Percentiles rank a stretch among this genome's conserved stretches.
Evolutionary conservation across 2,113 vertebrate species (phyloP).

Genomic region (Syrmaticus mikado): DNA sequence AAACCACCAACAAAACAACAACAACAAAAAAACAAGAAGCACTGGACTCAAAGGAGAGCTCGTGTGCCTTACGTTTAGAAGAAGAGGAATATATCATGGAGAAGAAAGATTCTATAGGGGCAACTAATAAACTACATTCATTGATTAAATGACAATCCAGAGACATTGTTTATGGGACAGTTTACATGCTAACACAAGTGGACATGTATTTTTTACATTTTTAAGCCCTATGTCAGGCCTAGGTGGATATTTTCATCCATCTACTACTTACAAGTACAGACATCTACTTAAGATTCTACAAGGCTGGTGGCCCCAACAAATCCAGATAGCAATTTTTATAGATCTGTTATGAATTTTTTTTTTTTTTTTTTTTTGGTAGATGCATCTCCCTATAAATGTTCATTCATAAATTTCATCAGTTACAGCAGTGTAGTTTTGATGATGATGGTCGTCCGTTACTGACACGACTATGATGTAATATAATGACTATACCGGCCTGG

Average conservation of each 20-base stretch:
- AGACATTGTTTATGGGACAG: neutral
- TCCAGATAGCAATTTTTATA: neutral
- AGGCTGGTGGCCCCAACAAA: neutral
- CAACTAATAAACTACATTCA: neutral
- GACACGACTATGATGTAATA: too few species aligned
- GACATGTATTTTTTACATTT: neutral
- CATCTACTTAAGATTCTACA: neutral
- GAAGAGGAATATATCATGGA: neutral
- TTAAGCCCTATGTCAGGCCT: neutral
- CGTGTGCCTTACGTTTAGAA: neutral
- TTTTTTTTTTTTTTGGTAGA: neutral
- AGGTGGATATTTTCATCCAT: neutral
- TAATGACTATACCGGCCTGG: too few species aligned
- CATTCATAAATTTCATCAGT: neutral
- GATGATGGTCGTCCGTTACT: too few species aligned
- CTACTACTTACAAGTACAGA: neutral
- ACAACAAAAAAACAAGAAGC: neutral
- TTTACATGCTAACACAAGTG: neutral
- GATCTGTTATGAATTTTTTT: neutral
- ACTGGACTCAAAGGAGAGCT: neutral
- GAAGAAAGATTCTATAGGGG: neutral
- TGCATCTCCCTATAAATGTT: neutral
- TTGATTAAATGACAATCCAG: neutral
- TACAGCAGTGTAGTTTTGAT: too few species aligned
- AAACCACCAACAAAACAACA: accelerated